Evolutionary conservation across 2,113 vertebrate species (phyloP).

Genomic region (Xyliphius kryptos): DNA sequence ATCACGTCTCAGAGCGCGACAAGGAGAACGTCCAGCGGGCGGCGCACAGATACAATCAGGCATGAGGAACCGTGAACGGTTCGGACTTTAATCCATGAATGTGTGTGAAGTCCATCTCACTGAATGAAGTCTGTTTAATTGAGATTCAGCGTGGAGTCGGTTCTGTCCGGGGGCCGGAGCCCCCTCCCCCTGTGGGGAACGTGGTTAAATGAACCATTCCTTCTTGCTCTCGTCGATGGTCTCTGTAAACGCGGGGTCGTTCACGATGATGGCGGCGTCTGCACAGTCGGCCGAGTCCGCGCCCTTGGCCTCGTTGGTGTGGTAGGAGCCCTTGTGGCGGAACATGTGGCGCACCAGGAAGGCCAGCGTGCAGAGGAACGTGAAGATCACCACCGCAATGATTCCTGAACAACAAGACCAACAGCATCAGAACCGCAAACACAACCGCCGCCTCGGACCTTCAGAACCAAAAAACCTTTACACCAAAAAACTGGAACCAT

Average conservation of each 20-base stretch:
- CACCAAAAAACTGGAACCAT: too few relatives aligned
- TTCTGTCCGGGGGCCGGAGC: too few relatives aligned
- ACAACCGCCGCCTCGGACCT: conserved; percentile 79
- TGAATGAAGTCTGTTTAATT: too few relatives aligned
- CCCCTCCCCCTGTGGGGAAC: too few relatives aligned
- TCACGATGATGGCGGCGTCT: conserved; percentile 92
- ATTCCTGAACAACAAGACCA: conserved; percentile 66
- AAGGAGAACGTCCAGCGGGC: not conserved
- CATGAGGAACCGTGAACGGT: too few relatives aligned
- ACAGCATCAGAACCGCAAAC: conserved; percentile 19
- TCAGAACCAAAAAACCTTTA: too few relatives aligned
- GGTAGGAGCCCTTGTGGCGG: conserved; percentile 96
- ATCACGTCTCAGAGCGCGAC: conserved; percentile 3
- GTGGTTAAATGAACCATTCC: conserved; percentile 97
- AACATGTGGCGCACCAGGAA: conserved; percentile 95
- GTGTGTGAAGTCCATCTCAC: too few relatives aligned
- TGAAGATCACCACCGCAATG: conserved; percentile 89
- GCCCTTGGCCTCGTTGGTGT: conserved; percentile 96
- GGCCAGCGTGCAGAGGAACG: conserved; percentile 85
- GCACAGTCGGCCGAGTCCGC: conserved; percentile 90
- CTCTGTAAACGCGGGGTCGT: conserved; percentile 97
- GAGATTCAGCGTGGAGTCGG: too few relatives aligned
- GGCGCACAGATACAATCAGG: too few relatives aligned
- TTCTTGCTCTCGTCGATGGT: conserved; percentile 98
- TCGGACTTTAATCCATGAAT: too few relatives aligned